Evolutionary conservation across 1,140 invertebrate species (phyloP).

Genomic region (Neodiprion virginianus): DNA sequence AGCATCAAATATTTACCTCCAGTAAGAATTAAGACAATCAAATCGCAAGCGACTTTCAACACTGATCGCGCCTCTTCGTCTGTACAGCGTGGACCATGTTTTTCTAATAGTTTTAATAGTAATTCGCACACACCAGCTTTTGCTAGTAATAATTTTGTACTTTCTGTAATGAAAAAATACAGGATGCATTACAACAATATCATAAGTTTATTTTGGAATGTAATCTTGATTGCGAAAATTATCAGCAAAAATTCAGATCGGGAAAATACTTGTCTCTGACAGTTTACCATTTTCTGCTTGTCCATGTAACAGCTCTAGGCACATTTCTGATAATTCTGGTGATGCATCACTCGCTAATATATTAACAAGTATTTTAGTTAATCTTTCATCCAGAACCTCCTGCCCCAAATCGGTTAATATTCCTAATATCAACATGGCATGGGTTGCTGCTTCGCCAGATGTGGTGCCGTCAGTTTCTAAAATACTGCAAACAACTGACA

Average conservation of each 20-base stretch:
- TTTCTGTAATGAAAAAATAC: conserved; percentile 64
- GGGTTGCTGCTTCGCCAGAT: conserved; percentile 67
- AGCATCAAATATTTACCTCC: conserved; percentile 69
- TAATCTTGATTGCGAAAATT: too few species aligned
- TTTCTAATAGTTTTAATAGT: conserved; percentile 76
- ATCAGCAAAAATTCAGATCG: conserved; percentile 8
- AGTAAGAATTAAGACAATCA: conserved; percentile 83
- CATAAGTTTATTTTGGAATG: too few species aligned
- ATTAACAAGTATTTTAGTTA: conserved; percentile 44
- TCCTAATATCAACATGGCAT: conserved; percentile 75
- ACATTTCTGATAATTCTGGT: conserved; percentile 75
- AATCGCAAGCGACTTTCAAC: conserved; percentile 84
- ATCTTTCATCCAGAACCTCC: conserved; percentile 45
- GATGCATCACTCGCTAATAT: conserved; percentile 43
- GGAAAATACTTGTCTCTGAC: conserved; percentile 27
- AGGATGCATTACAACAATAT: conserved; percentile 13
- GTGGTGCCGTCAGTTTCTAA: conserved; percentile 58
- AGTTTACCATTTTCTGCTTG: conserved; percentile 76
- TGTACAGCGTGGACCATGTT: conserved; percentile 67
- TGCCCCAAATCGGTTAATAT: conserved; percentile 74
- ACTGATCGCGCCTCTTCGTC: conserved; percentile 75
- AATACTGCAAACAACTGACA: conserved; percentile 66
- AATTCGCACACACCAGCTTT: conserved; percentile 77
- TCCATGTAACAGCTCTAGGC: conserved; percentile 76
- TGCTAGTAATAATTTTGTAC: conserved; percentile 78